Evolutionary conservation across 2,797 vertebrate species (phyloP), one percentile per base, ranked within the genome.

Genomic region (Pangasius larnaudii): DNA sequence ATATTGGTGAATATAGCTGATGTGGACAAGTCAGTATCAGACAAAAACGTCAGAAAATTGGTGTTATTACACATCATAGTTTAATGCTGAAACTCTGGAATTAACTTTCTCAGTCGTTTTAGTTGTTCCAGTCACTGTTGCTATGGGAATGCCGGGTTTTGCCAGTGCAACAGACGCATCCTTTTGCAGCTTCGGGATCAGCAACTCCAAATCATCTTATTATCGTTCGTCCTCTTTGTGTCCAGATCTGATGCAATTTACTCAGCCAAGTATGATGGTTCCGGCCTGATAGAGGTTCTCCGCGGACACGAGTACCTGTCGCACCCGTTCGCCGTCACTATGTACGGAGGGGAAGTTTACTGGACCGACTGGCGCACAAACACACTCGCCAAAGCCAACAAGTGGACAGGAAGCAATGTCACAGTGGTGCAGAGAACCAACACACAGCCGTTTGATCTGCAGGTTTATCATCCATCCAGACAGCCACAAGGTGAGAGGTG

Each of bases 341-440:
- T 99, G 87, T 99, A 97, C 4, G 98, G 98, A 4, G 98, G 98
- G 85, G 98, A 99, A 89, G 98, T 99, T 3, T 99, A 99, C 91
- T 99, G 98, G 98, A 99, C 98, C 0, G 98, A 99, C 85, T 99
- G 98, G 98, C 95, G 98, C 90, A 99, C 98, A 84, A 99, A 99
- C 88, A 99, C 98, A 0, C 94, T 99, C 87, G 97, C 98, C 86
- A 99, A 99, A 94, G 98, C 98, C 86, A 99, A 98, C 92, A 99
- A 99, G 92, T 99, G 98, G 98, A 99, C 97, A 0, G 98, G 98
- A 33, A 96, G 97, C 91, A 99, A 99, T 46, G 98, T 99, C 87
- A 99, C 97, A 6, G 98, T 99, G 36, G 98, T 99, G 87, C 98
- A 99, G 93, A 98, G 98, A 94, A 99, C 98, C 90, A 99, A 98